Evolutionary conservation across 1,140 invertebrate genomes (phyloP).

Genomic region (Halyomorpha halys): DNA sequence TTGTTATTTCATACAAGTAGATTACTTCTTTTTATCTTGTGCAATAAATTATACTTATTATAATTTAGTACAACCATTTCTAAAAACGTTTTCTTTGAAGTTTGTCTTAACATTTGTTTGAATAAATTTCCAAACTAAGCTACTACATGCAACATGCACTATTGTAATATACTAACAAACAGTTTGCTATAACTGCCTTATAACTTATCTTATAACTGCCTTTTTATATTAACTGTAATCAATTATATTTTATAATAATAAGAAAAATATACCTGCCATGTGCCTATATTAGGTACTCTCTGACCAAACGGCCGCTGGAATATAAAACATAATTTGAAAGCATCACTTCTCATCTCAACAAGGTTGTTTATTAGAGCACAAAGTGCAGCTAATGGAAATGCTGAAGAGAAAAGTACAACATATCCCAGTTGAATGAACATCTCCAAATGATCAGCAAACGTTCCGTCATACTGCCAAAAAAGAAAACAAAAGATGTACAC

Average conservation of each 20-base stretch:
- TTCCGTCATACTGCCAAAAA: constrained; percentile 40
- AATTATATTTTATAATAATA: not conserved
- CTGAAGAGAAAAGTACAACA: constrained; percentile 90
- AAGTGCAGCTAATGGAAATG: constrained; percentile 86
- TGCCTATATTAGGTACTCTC: constrained; percentile 86
- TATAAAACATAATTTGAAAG: constrained; percentile 91
- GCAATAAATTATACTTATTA: too few species aligned
- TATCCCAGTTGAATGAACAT: constrained; percentile 96
- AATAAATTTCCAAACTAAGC: too few species aligned
- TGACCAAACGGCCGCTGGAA: constrained; percentile 87
- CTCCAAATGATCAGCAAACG: constrained; percentile 82
- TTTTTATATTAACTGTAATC: not conserved
- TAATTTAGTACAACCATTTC: too few species aligned
- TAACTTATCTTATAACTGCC: not conserved
- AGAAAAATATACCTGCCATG: constrained; percentile 70
- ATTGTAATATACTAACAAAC: too few species aligned
- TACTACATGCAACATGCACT: too few species aligned
- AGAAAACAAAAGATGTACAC: too few species aligned
- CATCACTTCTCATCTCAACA: constrained; percentile 86
- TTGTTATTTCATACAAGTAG: too few species aligned
- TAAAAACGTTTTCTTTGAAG: too few species aligned
- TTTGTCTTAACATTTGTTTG: too few species aligned
- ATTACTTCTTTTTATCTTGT: too few species aligned
- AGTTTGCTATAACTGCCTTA: too few species aligned
- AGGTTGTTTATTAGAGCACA: constrained; percentile 91